Percentiles rank a stretch among this genome's conserved stretches.
Conservation (phyloP, 2,888 invertebrate species). For the Litoditis marina region DNA sequence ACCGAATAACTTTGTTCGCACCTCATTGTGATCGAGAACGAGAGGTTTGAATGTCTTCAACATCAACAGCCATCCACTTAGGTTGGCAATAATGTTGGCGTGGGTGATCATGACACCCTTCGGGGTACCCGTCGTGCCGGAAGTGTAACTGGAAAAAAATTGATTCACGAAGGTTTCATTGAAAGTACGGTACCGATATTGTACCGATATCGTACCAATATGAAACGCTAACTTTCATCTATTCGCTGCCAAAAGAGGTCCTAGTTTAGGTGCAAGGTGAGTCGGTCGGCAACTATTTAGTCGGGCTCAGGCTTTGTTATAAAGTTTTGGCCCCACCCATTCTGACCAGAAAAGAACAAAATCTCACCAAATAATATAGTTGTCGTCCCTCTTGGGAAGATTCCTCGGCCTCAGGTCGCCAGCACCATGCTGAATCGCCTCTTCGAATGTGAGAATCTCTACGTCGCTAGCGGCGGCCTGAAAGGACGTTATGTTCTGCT, state of each 20-base stretch:
- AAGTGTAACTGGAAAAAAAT: constrained; percentile 61
- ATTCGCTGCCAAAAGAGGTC: too few relatives aligned
- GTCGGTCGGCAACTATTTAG: too few relatives aligned
- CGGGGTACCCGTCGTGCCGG: constrained; percentile 82
- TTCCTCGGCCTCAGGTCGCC: constrained; percentile 19
- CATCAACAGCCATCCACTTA: constrained; percentile 44
- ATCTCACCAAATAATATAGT: constrained; percentile 61
- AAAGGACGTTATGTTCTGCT: too few relatives aligned
- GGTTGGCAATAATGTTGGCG: constrained; percentile 75
- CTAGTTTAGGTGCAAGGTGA: too few relatives aligned
- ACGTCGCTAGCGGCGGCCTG: constrained; percentile 20
- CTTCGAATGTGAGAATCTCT: constrained; percentile 39
- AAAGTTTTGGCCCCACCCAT: too few relatives aligned
- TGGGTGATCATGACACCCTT: constrained; percentile 96
- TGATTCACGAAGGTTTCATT: too few relatives aligned
- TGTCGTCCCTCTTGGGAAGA: constrained; percentile 59
- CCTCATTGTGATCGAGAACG: constrained; percentile 19
- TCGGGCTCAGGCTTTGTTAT: too few relatives aligned
- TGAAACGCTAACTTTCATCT: too few relatives aligned
- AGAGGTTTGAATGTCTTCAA: constrained; percentile 40
- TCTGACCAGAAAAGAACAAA: too few relatives aligned
- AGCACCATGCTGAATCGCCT: constrained; percentile 29
- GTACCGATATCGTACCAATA: too few relatives aligned
- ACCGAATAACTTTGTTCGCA: constrained; percentile 1
- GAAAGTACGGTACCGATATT: too few relatives aligned